These are phyloP conservation scores for Diadophis punctatus DNA, from an alignment of 2,113 vertebrate genomes.

Conservation along the genomic window DNA sequence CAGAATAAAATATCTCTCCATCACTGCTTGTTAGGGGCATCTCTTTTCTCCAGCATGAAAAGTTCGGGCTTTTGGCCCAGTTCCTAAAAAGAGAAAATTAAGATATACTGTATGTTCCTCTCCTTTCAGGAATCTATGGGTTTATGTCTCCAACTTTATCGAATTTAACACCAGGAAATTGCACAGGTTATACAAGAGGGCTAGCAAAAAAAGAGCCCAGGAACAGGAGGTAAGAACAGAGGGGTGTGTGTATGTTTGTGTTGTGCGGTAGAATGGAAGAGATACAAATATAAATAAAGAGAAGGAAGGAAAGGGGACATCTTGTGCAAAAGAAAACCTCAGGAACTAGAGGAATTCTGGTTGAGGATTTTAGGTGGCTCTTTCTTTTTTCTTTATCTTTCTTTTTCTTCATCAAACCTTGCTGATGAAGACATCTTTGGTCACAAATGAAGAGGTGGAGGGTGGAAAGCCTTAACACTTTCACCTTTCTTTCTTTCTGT, in stretches of 20 bases:
- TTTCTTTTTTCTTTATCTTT: background rate
- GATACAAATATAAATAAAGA: too few species aligned
- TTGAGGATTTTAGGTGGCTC: background rate
- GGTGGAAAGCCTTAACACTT: background rate
- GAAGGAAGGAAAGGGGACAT: background rate
- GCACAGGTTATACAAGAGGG: constrained; percentile 98
- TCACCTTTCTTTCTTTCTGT: background rate
- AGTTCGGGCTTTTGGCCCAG: background rate
- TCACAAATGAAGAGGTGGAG: background rate
- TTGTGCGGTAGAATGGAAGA: background rate
- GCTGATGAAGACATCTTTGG: too few species aligned
- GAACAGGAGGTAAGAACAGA: constrained; percentile 84
- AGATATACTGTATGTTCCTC: background rate
- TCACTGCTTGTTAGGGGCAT: background rate
- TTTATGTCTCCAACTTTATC: constrained; percentile 98
- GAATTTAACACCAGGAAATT: constrained; percentile 96
- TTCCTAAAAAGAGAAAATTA: constrained; percentile 2
- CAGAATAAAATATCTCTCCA: background rate
- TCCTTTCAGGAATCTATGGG: constrained; percentile 91
- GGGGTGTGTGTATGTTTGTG: background rate
- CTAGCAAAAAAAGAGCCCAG: constrained; percentile 92
- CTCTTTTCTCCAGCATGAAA: background rate
- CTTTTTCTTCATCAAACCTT: too few species aligned
- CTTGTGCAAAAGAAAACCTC: background rate
- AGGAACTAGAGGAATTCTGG: background rate